Evolutionary conservation across 2,113 vertebrate species (phyloP).

Genomic region (Cynoglossus semilaevis): DNA sequence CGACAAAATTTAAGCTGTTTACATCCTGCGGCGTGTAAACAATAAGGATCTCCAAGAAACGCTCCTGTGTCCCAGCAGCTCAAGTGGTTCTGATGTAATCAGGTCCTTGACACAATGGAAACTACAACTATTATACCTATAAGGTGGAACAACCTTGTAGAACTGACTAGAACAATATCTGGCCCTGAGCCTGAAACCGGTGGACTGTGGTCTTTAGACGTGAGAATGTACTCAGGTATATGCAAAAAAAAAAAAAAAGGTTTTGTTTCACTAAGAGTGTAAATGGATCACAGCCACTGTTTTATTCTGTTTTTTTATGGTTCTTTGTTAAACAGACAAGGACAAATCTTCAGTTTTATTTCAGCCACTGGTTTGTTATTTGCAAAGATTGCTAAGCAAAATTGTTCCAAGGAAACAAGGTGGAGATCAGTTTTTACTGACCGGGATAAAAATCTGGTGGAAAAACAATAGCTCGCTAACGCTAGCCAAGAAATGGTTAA

Average conservation of each 20-base stretch:
- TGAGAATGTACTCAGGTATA: slow-evolving; percentile 3
- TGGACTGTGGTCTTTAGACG: slow-evolving; percentile 6
- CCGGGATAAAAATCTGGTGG: too few relatives aligned
- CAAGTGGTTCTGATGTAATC: slow-evolving; percentile 9
- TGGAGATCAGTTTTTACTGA: too few relatives aligned
- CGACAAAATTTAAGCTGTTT: slow-evolving; percentile 36
- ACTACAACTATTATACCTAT: too few relatives aligned
- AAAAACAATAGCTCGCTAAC: too few relatives aligned
- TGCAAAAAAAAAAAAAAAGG: slow-evolving; percentile 30
- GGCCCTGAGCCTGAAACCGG: slow-evolving; percentile 16
- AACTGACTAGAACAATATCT: slow-evolving; percentile 43
- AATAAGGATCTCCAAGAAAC: slow-evolving; percentile 22
- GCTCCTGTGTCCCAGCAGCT: slow-evolving; percentile 2
- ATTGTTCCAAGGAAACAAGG: too few relatives aligned
- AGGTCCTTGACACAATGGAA: slow-evolving; percentile 10
- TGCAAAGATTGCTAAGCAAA: too few relatives aligned
- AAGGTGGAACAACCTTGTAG: slow-evolving; percentile 27
- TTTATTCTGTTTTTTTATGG: too few relatives aligned
- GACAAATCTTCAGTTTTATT: too few relatives aligned
- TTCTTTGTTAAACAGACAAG: too few relatives aligned
- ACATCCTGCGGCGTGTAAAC: slow-evolving; percentile 37
- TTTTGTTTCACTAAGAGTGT: slow-evolving; percentile 23
- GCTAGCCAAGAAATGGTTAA: too few relatives aligned
- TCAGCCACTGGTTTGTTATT: too few relatives aligned
- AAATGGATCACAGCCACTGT: too few relatives aligned